Percentiles rank a stretch among this genome's conserved stretches.
phyloP scores from a whole-genome alignment of 2,888 invertebrate genomes.

The Spisula subtruncata region DNA sequence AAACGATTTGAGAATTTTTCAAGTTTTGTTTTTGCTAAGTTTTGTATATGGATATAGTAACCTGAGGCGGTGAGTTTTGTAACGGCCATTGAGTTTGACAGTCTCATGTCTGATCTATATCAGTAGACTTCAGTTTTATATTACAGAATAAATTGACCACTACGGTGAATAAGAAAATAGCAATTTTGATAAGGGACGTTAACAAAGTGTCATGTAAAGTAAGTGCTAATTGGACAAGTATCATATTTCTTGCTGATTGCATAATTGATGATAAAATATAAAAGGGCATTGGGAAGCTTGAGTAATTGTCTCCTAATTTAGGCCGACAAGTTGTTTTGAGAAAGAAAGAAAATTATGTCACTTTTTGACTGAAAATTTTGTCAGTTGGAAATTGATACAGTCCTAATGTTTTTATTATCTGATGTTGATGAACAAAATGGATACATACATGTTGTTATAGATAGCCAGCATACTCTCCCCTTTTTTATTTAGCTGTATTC shows the following conservation, averaged over 20 bases:
- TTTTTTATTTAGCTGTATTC: too few species aligned
- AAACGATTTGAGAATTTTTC: conserved; percentile 35
- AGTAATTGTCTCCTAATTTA: background rate
- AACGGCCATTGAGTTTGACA: background rate
- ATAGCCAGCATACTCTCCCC: too few species aligned
- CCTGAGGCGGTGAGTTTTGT: background rate
- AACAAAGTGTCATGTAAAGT: conserved; percentile 34
- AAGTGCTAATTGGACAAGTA: conserved; percentile 41
- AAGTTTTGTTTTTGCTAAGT: conserved; percentile 41
- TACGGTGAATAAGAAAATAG: conserved; percentile 41
- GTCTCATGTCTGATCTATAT: background rate
- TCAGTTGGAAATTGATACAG: background rate
- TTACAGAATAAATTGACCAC: conserved; percentile 65
- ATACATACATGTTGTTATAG: background rate
- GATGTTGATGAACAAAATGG: background rate
- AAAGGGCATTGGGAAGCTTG: conserved; percentile 28
- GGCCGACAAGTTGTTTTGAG: conserved; percentile 28
- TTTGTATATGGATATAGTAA: background rate
- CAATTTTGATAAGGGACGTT: conserved; percentile 53
- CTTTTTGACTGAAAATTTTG: background rate
- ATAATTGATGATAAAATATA: conserved; percentile 43
- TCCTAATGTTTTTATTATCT: background rate
- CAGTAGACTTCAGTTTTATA: conserved; percentile 56
- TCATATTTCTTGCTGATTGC: conserved; percentile 41
- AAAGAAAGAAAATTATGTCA: conserved; percentile 18